Evolutionary conservation across 2,113 vertebrate genomes (phyloP).

Genomic region (Neoarius graeffei): DNA sequence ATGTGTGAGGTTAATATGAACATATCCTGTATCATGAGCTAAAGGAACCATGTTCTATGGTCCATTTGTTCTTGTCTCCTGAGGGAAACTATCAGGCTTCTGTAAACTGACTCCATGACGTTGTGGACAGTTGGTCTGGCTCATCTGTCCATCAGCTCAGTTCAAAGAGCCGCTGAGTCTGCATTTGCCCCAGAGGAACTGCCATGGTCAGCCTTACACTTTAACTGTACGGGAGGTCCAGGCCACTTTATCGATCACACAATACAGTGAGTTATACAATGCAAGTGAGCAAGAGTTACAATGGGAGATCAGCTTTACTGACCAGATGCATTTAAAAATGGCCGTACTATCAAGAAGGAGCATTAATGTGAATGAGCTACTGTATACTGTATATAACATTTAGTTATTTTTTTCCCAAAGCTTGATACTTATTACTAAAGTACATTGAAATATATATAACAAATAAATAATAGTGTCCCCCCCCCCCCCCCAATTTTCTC

Average conservation of each 20-base stretch:
- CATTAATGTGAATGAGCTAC: background rate
- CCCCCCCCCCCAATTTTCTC: no score
- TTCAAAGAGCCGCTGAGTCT: slow-evolving; percentile 45
- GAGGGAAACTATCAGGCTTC: slow-evolving; percentile 37
- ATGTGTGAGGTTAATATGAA: slow-evolving; percentile 15
- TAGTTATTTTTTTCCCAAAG: background rate
- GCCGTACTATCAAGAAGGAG: background rate
- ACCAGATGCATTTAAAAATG: background rate
- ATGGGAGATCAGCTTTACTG: slow-evolving; percentile 15
- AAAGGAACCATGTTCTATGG: slow-evolving; percentile 26
- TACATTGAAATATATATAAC: background rate
- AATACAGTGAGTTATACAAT: background rate
- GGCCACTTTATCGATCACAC: slow-evolving; percentile 1
- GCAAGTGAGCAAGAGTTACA: background rate
- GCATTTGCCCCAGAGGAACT: slow-evolving; percentile 31
- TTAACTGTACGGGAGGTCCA: slow-evolving; percentile 22
- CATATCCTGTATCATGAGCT: slow-evolving; percentile 29
- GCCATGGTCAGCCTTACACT: slow-evolving; percentile 23
- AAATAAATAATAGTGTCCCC: background rate
- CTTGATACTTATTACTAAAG: background rate
- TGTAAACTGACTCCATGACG: slow-evolving; percentile 46
- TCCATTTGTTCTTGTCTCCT: slow-evolving; percentile 44
- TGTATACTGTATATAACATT: background rate
- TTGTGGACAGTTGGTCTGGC: slow-evolving; percentile 50
- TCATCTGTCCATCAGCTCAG: slow-evolving; percentile 52